Base-by-base conservation (phyloP, 1,140 invertebrate species). In the Harpegnathos saltator region DNA sequence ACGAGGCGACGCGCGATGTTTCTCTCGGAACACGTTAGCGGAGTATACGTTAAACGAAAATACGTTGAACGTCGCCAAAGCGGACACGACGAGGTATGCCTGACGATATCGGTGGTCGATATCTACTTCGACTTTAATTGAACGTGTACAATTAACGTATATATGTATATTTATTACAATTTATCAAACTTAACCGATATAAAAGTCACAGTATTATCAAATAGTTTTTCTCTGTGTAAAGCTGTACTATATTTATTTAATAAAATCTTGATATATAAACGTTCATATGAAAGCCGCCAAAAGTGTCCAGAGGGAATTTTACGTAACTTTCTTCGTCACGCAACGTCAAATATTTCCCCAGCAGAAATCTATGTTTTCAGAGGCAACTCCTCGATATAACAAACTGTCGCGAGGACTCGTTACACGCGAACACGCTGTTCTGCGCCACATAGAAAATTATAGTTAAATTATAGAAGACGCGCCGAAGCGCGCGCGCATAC, bases 191-290 rank as follows among this genome's bases (percentile, higher is more conserved):
- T 86, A 69, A 84, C 80, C 38, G n/a, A 83, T 22, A 44, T 44
- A 44, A 58, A 84, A 82, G 61, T 77, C 75, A 71, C 82, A 89
- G 65, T 87, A 89, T 87, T 78, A 88, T 68, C 50, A 85, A 85
- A 89, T 82, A 82, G 48, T 88, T 86, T 86, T 83, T 89, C 78
- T 88, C 69, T 86, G 69, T 89, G 89, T 90, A 90, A 86, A 90
- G 44, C 81, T 90, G 78, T 77, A 88, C 65, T 90, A 90, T 90
- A 91, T 91, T 90, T 90, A 87, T 90, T 87, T 91, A 90, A 89
- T 85, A 90, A 90, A 90, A 90, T 82, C 68, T 85, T 85, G 65
- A 80, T 80, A 71, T 80, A 63, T 59, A 63, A 83, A 85, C 17
- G 19, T 71, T 68, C 56, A 71, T 80, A 80, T 56, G n/a, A n/a